Conservation (phyloP, 2,797 vertebrate species). For the Myotis planiceps region DNA sequence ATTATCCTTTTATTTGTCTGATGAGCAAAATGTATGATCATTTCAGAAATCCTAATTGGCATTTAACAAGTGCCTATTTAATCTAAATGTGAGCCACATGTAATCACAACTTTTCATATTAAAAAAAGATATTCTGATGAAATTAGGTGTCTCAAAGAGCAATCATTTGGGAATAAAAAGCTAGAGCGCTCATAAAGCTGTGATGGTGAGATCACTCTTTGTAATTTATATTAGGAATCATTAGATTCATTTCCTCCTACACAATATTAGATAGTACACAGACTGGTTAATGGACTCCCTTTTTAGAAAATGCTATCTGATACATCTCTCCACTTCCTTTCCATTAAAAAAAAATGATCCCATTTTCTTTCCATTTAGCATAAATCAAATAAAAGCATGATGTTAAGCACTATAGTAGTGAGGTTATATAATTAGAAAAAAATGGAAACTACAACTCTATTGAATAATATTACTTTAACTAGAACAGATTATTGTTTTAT, state of each 20-base stretch:
- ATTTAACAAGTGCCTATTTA: not conserved
- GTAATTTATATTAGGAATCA: not conserved
- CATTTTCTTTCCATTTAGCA: constrained; percentile 21
- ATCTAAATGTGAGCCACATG: not conserved
- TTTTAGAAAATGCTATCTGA: constrained; percentile 34
- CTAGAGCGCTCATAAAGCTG: not conserved
- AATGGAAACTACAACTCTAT: not conserved
- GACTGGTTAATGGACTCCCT: not conserved
- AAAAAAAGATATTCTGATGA: not conserved
- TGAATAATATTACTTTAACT: not conserved
- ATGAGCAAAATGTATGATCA: not conserved
- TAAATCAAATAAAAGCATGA: not conserved
- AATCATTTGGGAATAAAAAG: not conserved
- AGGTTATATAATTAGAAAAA: not conserved
- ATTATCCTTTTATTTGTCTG: not conserved
- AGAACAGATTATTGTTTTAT: not conserved
- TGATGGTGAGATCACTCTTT: not conserved
- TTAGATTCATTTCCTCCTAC: not conserved
- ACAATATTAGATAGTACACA: not conserved
- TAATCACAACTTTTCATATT: not conserved
- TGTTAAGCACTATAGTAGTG: not conserved
- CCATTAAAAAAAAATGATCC: not conserved
- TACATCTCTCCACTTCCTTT: not conserved
- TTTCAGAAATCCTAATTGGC: not conserved
- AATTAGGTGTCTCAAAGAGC: not conserved